Evolutionary conservation across 23 tunicate species (phyloP), one percentile per base, ranked within the genome.

Genomic region (Trididemnum clinides): DNA sequence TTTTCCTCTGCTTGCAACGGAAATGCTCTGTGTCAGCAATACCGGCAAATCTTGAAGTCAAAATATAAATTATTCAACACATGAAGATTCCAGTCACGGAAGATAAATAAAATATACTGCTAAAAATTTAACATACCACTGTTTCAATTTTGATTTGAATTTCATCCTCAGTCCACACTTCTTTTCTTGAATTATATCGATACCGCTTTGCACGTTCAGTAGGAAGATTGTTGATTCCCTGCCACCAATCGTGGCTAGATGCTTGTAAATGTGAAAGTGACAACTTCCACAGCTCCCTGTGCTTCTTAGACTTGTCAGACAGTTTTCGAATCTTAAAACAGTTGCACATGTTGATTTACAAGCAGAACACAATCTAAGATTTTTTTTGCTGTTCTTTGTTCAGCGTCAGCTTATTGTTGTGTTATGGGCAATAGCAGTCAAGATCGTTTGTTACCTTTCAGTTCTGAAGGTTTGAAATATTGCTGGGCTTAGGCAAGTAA

Each of bases 91-190:
- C n/a, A n/a, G n/a, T n/a, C n/a, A n/a, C n/a, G n/a, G n/a, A n/a
- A n/a, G n/a, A n/a, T n/a, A n/a, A n/a, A n/a, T n/a, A n/a, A n/a
- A n/a, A n/a, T n/a, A n/a, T n/a, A n/a, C n/a, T n/a, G n/a, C n/a
- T n/a, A n/a, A n/a, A n/a, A n/a, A n/a, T n/a, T n/a, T n/a, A n/a
- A n/a, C n/a, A n/a, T 66, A 94, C 98, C 77, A 89, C 86, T 80
- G 63, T 37, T 64, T 96, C 91, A 32, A 96, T 79, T 81, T 91
- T 90, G n/a, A 96, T 79, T 81, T 88, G 86, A 12, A 96, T 96
- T 33, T 81, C 87, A 81, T 96, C 99, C 80, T 96, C 99, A 1
- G 97, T 87, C 99, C 99, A 96, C 18, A 64, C 77, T 84, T 93
- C 98, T 44, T 89, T 89, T 54, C 92, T 64, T 39, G 98, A 89